phyloP scores from a whole-genome alignment of 1,140 invertebrate species.

The Drosophila malerkotliana region DNA sequence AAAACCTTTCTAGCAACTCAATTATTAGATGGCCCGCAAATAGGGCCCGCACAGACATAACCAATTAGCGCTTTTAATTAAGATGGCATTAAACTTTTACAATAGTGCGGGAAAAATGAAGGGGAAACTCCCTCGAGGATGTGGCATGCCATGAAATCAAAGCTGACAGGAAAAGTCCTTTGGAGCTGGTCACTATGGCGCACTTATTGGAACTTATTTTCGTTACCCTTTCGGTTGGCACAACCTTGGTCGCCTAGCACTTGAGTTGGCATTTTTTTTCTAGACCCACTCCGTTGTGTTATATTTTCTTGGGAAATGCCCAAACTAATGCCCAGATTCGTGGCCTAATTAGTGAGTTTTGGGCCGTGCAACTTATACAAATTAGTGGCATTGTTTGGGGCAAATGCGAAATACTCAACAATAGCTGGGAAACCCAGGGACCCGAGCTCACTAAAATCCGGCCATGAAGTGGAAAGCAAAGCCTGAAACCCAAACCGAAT shows the following conservation, averaged over 20 bases:
- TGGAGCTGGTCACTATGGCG: slow-evolving; percentile 21
- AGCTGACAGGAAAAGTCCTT: slow-evolving; percentile 67
- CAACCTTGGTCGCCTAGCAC: slow-evolving; percentile 18
- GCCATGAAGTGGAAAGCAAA: slow-evolving; percentile 62
- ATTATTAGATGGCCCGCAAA: slow-evolving; percentile 10
- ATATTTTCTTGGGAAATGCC: slow-evolving; percentile 57
- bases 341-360: slow-evolving; percentile 60
- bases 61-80: slow-evolving; percentile 77
- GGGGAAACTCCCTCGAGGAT: slow-evolving; percentile 34
- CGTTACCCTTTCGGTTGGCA: neutral
- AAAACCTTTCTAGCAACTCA: neutral
- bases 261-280: slow-evolving; percentile 27
- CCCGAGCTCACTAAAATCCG: slow-evolving; percentile 23
- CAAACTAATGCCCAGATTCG: slow-evolving; percentile 64
- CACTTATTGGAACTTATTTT: slow-evolving; percentile 74
- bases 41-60: slow-evolving; percentile 21
- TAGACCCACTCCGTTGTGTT: slow-evolving; percentile 33
- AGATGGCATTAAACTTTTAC: slow-evolving; percentile 53
- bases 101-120: neutral
- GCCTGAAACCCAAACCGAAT: slow-evolving; percentile 22
- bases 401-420: slow-evolving; percentile 55
- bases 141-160: slow-evolving; percentile 64
- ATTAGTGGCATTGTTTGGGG: slow-evolving; percentile 55
- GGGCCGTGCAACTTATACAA: slow-evolving; percentile 43
- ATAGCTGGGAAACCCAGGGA: slow-evolving; percentile 14